Conservation (phyloP, 2,797 vertebrate species). For the Odontamblyopus lacepedii region DNA sequence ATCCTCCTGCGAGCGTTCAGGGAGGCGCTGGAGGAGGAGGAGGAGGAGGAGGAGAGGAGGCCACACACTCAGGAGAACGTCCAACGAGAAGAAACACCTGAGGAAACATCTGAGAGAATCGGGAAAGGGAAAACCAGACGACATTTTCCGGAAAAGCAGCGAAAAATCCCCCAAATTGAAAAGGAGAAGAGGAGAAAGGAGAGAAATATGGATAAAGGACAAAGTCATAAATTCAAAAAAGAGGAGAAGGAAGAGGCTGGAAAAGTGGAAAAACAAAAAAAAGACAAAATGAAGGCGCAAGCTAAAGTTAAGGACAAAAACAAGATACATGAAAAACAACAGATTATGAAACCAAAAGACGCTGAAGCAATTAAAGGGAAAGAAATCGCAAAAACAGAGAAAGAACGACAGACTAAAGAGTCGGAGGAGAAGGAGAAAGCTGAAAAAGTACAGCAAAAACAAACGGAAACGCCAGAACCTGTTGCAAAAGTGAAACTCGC, state of each 20-base stretch:
- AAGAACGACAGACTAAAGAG: background rate
- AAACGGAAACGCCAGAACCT: no score
- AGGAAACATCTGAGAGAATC: background rate
- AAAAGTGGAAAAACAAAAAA: background rate
- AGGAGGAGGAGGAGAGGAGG: background rate
- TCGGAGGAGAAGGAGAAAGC: background rate
- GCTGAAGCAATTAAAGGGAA: background rate
- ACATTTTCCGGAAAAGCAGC: background rate
- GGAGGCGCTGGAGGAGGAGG: background rate
- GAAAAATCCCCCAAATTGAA: background rate
- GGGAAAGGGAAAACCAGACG: background rate
- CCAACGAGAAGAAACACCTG: background rate
- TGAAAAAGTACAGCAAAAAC: background rate
- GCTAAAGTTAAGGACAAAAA: background rate
- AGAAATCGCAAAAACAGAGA: background rate
- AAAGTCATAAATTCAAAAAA: background rate
- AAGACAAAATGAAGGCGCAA: background rate
- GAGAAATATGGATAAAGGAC: background rate
- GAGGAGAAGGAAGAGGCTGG: background rate
- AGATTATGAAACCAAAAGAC: background rate
- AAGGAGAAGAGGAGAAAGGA: background rate
- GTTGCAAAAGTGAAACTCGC: no score
- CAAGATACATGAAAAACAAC: no score
- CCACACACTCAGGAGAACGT: no score
- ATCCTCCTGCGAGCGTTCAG: conserved; percentile 1